phyloP scores from a whole-genome alignment of 2,113 vertebrate genomes.

The Uropsilus gracilis region DNA sequence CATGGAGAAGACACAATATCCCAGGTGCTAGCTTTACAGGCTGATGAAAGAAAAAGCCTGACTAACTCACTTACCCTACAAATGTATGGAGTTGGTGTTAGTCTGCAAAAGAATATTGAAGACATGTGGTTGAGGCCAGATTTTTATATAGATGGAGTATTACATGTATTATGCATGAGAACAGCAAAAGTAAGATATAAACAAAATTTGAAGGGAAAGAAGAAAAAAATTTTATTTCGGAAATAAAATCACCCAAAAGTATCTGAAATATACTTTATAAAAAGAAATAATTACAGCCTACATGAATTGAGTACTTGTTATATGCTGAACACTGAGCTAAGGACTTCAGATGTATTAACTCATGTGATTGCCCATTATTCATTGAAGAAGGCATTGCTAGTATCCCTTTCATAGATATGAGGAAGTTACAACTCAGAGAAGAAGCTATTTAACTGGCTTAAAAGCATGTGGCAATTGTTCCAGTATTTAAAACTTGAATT shows the following conservation, averaged over 20 bases:
- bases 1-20: too few species aligned
- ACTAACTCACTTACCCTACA: too few species aligned
- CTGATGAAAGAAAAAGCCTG: too few species aligned
- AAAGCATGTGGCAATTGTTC: background rate
- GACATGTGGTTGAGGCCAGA: accelerated
- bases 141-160: background rate
- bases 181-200: background rate
- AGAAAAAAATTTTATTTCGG: background rate
- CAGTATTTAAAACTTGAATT: background rate
- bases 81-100: background rate
- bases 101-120: background rate
- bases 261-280: background rate
- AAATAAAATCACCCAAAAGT: background rate
- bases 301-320: background rate
- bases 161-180: background rate
- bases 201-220: background rate
- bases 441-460: too few species aligned
- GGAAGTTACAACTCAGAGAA: background rate
- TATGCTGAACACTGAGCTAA: background rate
- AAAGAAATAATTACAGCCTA: background rate
- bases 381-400: background rate
- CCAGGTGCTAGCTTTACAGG: too few species aligned
- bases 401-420: background rate
- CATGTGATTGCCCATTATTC: background rate
- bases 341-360: background rate